Percentiles rank a stretch among this genome's conserved stretches.
These are phyloP conservation scores for Montifringilla adamsi DNA, from an alignment of 2,113 vertebrate genomes.

Conservation along the genomic window DNA sequence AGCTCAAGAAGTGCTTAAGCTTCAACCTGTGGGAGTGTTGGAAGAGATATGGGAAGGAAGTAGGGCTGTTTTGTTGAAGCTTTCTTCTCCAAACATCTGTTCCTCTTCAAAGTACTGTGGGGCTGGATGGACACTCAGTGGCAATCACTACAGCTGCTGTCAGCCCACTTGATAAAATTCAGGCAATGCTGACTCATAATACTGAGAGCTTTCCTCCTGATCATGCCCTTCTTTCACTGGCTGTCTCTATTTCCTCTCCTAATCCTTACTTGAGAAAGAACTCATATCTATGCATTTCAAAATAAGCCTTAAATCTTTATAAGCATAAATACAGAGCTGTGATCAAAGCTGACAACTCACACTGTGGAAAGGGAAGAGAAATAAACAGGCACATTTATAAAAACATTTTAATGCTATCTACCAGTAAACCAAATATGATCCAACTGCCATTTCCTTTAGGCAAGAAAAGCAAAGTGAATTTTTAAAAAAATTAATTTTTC, in stretches of 20 bases:
- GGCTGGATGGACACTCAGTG: neutral
- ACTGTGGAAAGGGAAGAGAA: neutral
- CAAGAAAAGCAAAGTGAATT: rapidly evolving
- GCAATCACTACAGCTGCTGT: neutral
- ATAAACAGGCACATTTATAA: neutral
- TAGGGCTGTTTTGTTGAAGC: neutral
- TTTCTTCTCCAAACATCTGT: neutral
- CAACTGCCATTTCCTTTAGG: neutral
- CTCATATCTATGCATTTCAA: neutral
- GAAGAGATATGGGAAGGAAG: neutral
- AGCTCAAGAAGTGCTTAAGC: neutral
- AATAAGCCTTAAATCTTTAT: neutral
- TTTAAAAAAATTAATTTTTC: neutral
- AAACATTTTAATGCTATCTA: neutral
- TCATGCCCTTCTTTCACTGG: neutral
- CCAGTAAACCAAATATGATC: neutral
- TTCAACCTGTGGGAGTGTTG: rapidly evolving
- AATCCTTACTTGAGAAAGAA: neutral
- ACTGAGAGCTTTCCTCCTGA: neutral
- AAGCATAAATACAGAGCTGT: neutral
- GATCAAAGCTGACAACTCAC: neutral
- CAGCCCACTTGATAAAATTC: neutral
- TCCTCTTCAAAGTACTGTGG: neutral
- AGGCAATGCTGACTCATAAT: slow-evolving; percentile 16
- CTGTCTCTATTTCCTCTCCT: neutral